Evolutionary conservation across 2,113 vertebrate genomes (phyloP).

Genomic region (Perca fluviatilis): DNA sequence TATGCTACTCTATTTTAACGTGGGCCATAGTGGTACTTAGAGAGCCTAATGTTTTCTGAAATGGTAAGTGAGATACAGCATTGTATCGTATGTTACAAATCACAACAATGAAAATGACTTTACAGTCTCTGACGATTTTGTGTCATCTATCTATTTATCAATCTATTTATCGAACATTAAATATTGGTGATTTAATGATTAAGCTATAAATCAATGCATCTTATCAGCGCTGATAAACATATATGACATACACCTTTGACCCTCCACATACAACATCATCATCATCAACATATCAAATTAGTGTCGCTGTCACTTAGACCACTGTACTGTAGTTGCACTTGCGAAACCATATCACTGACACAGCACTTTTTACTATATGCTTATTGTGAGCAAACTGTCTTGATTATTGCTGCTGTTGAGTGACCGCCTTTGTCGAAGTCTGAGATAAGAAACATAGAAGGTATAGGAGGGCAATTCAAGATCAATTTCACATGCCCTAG

Average conservation of each 20-base stretch:
- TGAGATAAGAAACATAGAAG: conserved; percentile 20
- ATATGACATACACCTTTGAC: conserved; percentile 58
- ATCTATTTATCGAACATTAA: too few relatives aligned
- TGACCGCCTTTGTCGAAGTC: neutral
- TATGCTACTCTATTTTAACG: too few relatives aligned
- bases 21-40: too few relatives aligned
- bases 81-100: too few relatives aligned
- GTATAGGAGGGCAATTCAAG: neutral
- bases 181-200: too few relatives aligned
- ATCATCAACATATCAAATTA: neutral
- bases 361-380: neutral
- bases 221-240: conserved; percentile 66
- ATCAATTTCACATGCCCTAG: conserved; percentile 13
- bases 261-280: conserved; percentile 30
- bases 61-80: too few relatives aligned
- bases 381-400: conserved; percentile 25
- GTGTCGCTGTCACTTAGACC: neutral
- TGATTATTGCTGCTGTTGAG: conserved; percentile 8
- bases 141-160: too few relatives aligned
- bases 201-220: neutral
- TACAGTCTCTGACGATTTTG: too few relatives aligned
- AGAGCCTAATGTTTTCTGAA: too few relatives aligned
- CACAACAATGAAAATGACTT: too few relatives aligned
- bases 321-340: neutral
- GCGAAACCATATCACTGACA: neutral